A percentile compares a stretch with the other conserved stretches of the same genome.
phyloP scores from a whole-genome alignment of 2,888 invertebrate genomes.

The Papilio demoleus region DNA sequence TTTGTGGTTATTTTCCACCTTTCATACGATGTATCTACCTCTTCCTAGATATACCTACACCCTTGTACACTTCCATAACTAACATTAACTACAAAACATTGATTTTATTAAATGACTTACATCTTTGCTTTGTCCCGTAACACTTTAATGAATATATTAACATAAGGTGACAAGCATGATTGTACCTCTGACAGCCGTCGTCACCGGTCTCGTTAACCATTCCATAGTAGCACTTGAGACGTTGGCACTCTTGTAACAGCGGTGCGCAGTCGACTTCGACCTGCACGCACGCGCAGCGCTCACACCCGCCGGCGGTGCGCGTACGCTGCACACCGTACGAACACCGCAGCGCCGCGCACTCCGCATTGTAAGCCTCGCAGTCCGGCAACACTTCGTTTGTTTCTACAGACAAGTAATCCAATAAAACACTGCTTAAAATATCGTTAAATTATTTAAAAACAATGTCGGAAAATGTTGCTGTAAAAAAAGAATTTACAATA shows the following conservation, averaged over 20 bases:
- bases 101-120: no score
- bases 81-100: no score
- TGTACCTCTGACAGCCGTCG: slow-evolving; percentile 65
- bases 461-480: no score
- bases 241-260: slow-evolving; percentile 84
- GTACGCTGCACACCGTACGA: slow-evolving; percentile 87
- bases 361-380: slow-evolving; percentile 83
- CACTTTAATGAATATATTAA: no score
- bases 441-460: no score
- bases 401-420: slow-evolving; percentile 37
- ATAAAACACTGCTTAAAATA: not conserved
- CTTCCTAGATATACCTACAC: no score
- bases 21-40: no score
- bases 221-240: slow-evolving; percentile 89
- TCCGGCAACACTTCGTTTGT: slow-evolving; percentile 58
- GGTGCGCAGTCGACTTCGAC: slow-evolving; percentile 79
- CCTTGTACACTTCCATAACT: no score
- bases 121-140: no score
- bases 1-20: no score
- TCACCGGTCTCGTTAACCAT: slow-evolving; percentile 69
- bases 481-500: no score
- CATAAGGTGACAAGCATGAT: no score
- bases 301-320: slow-evolving; percentile 81
- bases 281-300: slow-evolving; percentile 82
- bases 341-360: slow-evolving; percentile 87